Conservation (phyloP, 2,113 vertebrate species). For the Vombatus ursinus region DNA sequence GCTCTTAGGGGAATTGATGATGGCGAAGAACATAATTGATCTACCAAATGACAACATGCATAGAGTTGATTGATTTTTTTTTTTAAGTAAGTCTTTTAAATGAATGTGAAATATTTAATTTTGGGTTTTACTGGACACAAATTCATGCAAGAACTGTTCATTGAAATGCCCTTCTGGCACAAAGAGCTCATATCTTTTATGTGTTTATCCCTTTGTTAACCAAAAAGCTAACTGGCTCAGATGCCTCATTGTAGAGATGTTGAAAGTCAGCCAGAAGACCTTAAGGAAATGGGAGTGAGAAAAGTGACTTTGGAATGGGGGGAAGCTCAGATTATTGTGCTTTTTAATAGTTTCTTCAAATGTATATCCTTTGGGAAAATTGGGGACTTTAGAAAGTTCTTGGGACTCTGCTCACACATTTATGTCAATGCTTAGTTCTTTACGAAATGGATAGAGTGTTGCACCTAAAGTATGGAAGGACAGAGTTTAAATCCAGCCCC, state of each 20-base stretch:
- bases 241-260: neutral
- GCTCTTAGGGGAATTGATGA: neutral
- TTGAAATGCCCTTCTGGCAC: neutral
- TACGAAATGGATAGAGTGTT: neutral
- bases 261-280: neutral
- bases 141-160: neutral
- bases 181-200: slow-evolving; percentile 9
- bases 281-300: neutral
- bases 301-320: neutral
- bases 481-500: neutral
- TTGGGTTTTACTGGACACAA: neutral
- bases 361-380: neutral
- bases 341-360: slow-evolving; percentile 11
- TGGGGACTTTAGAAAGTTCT: neutral
- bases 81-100: neutral
- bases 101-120: slow-evolving; percentile 13
- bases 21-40: neutral
- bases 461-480: neutral
- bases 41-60: neutral
- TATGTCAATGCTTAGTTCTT: slow-evolving; percentile 2
- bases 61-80: neutral
- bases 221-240: neutral
- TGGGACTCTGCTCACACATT: neutral
- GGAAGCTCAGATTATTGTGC: neutral
- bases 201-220: slow-evolving; percentile 19